Percentiles rank a stretch among this genome's conserved stretches.
Conservation (phyloP, 1,140 invertebrate genomes). For the Orius insidiosus region DNA sequence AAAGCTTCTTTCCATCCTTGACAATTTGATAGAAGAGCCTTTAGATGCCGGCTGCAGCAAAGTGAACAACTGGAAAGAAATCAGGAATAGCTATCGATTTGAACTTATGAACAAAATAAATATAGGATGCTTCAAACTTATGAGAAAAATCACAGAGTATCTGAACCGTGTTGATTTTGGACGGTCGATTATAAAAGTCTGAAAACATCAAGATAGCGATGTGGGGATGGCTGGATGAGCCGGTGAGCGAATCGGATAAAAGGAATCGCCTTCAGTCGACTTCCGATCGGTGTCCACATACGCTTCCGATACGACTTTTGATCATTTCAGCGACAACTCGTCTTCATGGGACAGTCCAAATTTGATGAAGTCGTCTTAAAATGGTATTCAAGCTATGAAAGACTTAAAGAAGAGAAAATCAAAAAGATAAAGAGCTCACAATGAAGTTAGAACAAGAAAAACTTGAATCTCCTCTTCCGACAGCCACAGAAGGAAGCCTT, state of each 20-base stretch:
- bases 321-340: constrained; percentile 19
- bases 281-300: constrained; percentile 35
- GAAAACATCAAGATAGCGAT: constrained; percentile 30
- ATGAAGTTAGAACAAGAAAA: constrained; percentile 18
- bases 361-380: constrained; percentile 1
- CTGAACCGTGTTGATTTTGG: constrained; percentile 30
- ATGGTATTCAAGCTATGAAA: background rate
- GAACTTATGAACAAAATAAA: constrained; percentile 31
- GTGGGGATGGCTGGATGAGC: constrained; percentile 31
- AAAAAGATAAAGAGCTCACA: background rate
- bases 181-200: constrained; percentile 30
- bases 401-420: background rate
- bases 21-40: constrained; percentile 27
- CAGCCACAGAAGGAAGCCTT: constrained; percentile 23
- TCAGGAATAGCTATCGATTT: constrained; percentile 23
- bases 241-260: constrained; percentile 23
- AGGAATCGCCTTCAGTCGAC: constrained; percentile 29
- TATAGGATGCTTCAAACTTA: constrained; percentile 29
- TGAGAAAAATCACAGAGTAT: constrained; percentile 33
- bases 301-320: constrained; percentile 29
- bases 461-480: constrained; percentile 20
- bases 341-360: constrained; percentile 2
- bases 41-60: constrained; percentile 18
- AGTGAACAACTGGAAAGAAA: constrained; percentile 29
- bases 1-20: constrained; percentile 27